Conservation (phyloP, 2,888 invertebrate genomes). For the Plemyria rubiginata region DNA sequence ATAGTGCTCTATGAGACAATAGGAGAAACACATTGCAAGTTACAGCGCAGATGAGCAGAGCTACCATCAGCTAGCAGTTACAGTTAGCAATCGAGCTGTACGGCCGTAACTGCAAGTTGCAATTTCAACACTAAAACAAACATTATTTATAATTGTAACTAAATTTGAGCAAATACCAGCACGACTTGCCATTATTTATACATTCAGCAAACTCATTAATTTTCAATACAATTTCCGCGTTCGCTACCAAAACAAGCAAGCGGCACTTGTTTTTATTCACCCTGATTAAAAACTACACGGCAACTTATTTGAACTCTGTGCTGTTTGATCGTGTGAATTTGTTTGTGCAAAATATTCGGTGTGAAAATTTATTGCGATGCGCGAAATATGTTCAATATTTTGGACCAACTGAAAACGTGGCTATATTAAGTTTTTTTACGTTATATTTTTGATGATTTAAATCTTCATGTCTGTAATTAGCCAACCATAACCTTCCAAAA, state of each 20-base stretch:
- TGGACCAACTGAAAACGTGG: too few relatives aligned
- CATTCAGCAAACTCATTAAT: constrained; percentile 25
- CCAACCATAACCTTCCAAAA: too few relatives aligned
- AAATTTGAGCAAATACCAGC: constrained; percentile 3
- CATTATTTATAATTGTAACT: constrained; percentile 11
- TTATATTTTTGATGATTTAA: too few relatives aligned
- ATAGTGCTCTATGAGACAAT: too few relatives aligned
- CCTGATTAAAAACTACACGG: constrained; percentile 29
- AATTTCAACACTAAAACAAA: not conserved
- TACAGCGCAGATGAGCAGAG: too few relatives aligned
- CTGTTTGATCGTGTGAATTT: constrained; percentile 11
- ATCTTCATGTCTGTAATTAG: too few relatives aligned
- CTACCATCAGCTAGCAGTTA: too few relatives aligned
- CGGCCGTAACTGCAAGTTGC: not conserved
- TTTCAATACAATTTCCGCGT: constrained; percentile 24
- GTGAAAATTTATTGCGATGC: not conserved
- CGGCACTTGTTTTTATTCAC: constrained; percentile 24
- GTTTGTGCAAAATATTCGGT: constrained; percentile 11
- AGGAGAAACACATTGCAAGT: too few relatives aligned
- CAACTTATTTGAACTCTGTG: constrained; percentile 23
- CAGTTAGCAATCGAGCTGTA: too few relatives aligned
- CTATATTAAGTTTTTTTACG: too few relatives aligned
- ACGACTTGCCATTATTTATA: constrained; percentile 17
- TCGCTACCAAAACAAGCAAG: constrained; percentile 17
- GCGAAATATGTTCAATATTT: too few relatives aligned